A percentile compares a stretch with the other conserved stretches of the same genome.
Conservation (phyloP, 2,113 vertebrate genomes). For the Varanus komodoensis region DNA sequence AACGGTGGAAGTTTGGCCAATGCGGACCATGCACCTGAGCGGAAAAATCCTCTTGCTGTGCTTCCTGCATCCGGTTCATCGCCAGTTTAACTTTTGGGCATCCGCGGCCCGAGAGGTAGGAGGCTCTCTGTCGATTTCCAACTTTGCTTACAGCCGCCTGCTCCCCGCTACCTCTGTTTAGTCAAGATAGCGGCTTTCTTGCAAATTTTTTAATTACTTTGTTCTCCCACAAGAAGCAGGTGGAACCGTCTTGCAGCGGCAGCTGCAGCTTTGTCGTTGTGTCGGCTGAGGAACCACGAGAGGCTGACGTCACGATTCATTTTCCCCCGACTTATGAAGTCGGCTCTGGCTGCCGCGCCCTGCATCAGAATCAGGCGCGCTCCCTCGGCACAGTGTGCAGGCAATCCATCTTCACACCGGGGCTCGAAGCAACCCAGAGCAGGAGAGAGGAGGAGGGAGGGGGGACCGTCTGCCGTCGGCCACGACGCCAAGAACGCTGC, state of each 20-base stretch:
- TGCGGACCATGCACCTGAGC: neutral
- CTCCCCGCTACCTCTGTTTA: conserved; percentile 59
- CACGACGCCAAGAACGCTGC: neutral
- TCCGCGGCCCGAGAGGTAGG: conserved; percentile 53
- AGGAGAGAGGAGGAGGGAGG: conserved; percentile 40
- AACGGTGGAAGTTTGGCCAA: too few relatives aligned
- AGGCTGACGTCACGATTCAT: conserved; percentile 71
- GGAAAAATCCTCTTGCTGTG: neutral
- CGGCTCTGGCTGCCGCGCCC: conserved; percentile 41
- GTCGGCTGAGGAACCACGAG: conserved; percentile 51
- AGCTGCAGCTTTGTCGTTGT: conserved; percentile 62
- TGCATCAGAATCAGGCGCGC: conserved; percentile 68
- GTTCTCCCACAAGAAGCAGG: conserved; percentile 70
- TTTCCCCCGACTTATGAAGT: conserved; percentile 74
- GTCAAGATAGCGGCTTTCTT: conserved; percentile 76
- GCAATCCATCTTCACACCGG: conserved; percentile 65
- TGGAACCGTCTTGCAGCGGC: conserved; percentile 54
- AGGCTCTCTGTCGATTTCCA: conserved; percentile 55
- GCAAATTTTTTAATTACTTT: conserved; percentile 79
- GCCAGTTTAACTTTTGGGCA: conserved; percentile 50
- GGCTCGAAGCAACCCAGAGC: conserved; percentile 26
- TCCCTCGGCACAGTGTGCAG: conserved; percentile 59
- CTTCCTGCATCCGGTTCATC: conserved; percentile 49
- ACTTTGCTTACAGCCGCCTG: conserved; percentile 42
- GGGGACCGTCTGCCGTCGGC: conserved; percentile 31